A percentile compares a stretch with the other conserved stretches of the same genome.
Evolutionary conservation across 1,140 invertebrate species (phyloP).

Genomic region (Drosophila subpulchrella): DNA sequence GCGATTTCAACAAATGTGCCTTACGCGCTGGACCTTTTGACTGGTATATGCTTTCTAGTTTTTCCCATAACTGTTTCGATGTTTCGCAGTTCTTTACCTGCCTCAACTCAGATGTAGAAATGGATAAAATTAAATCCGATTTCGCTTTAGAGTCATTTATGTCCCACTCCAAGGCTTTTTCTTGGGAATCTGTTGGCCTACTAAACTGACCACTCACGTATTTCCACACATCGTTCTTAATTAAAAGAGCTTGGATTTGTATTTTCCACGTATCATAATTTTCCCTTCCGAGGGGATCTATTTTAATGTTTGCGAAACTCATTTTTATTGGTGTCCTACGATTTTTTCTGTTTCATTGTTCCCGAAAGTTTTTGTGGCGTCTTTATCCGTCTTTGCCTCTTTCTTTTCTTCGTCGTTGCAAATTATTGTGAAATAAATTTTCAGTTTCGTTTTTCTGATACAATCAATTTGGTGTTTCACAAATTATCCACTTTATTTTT

Average conservation of each 20-base stretch:
- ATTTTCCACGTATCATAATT: conserved; percentile 7
- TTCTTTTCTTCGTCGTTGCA: too few species aligned
- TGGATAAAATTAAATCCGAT: conserved; percentile 2
- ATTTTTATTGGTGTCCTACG: too few species aligned
- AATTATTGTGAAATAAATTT: too few species aligned
- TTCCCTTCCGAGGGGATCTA: not conserved
- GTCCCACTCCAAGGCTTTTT: not conserved
- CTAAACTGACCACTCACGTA: not conserved
- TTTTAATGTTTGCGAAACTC: not conserved
- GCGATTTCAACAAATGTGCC: not conserved
- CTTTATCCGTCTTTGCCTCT: too few species aligned
- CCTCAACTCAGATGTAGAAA: not conserved
- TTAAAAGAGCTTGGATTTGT: conserved; percentile 5
- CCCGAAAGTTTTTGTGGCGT: too few species aligned
- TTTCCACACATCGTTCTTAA: conserved; percentile 2
- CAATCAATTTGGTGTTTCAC: too few species aligned
- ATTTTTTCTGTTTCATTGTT: too few species aligned
- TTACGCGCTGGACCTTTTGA: not conserved
- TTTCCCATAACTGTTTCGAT: not conserved
- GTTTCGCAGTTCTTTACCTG: not conserved
- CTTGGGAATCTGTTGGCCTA: not conserved
- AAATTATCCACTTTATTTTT: too few species aligned
- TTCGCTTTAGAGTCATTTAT: not conserved
- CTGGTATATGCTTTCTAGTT: not conserved
- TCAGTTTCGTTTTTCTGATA: too few species aligned